phyloP scores from a whole-genome alignment of 2,113 vertebrate genomes.

The Takifugu flavidus region DNA sequence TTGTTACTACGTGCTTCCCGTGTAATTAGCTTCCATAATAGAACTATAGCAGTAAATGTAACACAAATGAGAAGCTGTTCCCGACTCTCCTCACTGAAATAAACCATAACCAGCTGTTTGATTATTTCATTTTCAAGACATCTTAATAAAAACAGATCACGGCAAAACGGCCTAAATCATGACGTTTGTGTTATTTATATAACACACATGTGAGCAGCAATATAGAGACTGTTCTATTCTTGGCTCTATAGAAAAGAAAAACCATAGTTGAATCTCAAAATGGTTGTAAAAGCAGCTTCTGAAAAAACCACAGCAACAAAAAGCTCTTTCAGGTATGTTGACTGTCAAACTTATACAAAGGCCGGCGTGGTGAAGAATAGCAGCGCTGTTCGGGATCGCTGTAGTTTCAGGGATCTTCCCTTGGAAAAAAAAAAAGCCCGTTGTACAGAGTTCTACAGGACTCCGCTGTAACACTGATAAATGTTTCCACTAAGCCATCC shows the following conservation, averaged over 20 bases:
- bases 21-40: no score
- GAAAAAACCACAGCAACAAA: background rate
- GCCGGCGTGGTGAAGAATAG: conserved; percentile 24
- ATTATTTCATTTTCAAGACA: no score
- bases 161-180: no score
- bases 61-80: no score
- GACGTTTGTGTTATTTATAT: background rate
- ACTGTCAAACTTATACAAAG: conserved; percentile 18
- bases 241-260: background rate
- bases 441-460: conserved; percentile 39
- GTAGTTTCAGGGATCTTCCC: no score
- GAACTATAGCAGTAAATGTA: no score
- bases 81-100: no score
- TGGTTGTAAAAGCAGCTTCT: background rate
- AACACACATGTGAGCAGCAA: background rate
- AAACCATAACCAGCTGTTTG: no score
- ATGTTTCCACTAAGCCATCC: conserved; percentile 65
- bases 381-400: conserved; percentile 2
- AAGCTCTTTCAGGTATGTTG: conserved; percentile 31
- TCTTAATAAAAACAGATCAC: no score
- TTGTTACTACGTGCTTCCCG: no score
- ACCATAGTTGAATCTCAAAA: background rate
- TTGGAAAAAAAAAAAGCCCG: background rate
- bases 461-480: conserved; percentile 66
- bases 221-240: background rate